Base-by-base conservation (phyloP, 2,113 vertebrate genomes). In the Chamaetylas fuelleborni region DNA sequence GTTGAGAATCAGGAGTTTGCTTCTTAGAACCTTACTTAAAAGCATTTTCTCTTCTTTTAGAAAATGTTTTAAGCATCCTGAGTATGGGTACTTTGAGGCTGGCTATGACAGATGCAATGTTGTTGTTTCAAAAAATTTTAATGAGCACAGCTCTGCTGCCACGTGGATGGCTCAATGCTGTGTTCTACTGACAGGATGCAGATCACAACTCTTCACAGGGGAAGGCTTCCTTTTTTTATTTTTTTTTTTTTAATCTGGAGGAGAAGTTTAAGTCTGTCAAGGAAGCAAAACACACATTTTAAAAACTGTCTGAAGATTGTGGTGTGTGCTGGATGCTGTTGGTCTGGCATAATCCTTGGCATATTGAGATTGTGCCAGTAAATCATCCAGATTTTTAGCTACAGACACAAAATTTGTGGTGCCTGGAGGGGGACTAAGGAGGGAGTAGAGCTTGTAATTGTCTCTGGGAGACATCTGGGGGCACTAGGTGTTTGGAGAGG, bases 41-140 rank as follows among this genome's bases (percentile, higher is more conserved):
- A 92, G 43, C n/a, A 90, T 83, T 71, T 90, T 72, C 38, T 91
- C 25, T 62, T 90, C 70, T 70, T 91, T 90, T 29, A 80, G 71
- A 81, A 87, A 94, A 82, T 1, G 8, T 40, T 70, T 74, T 50
- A 85, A 91, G 62, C 66, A 77, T 65, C 62, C 54, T 34, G 26
- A 50, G 33, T 73, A 65, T 50, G 58, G 62, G 57, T 74, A 66
- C 70, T 88, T 83, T 61, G 85, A 93, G 79, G 67, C n/a, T 90
- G 76, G 28, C 38, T 88, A 36, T 3, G 36, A 83, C 88, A 92
- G 88, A 93, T 92, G 61, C 48, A 71, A 60, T 78, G 58, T 57
- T 67, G 88, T 71, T 96, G 71, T 96, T 95, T 86, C 56, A 83
- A 73, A 88, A 82, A 84, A 53, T 83, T 94, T 93, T 96, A 96